Evolutionary conservation across 2,113 vertebrate genomes (phyloP), one percentile per base, ranked within the genome.

Genomic region (Rhizomys pruinosus): DNA sequence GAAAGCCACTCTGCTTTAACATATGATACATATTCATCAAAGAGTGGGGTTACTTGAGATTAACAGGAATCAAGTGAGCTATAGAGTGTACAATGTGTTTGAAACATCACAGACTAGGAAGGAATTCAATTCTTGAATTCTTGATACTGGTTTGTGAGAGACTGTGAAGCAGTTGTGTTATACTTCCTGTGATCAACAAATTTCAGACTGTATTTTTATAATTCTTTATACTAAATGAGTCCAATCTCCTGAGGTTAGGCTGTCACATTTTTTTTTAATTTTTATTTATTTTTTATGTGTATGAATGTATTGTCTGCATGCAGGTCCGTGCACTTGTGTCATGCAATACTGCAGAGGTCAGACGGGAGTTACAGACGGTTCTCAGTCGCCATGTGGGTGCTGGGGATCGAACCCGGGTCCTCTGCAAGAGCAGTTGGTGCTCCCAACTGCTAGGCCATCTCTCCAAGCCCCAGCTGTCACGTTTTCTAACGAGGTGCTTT

Each of bases 71-170:
- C 76, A 86, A 78, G 42, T 72, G 23, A 47, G 20, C 39, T 78
- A 39, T 8, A 20, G 20, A 77, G 71, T 39, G 13, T 78, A 34
- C 5, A 77, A 29, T 80, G 39, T 64, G 44, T 90, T 7, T 84
- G 71, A 92, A 77, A 91, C 55, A 94, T 57, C 34, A 85, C 7
- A 86, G 27, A 84, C n/a, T n/a, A 86, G 74, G 34, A 97, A 84
- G n/a, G 39, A 90, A 68, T 94, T 94, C 69, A 86, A n/a, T n/a
- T n/a, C n/a, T n/a, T n/a, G n/a, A 42, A 79, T 55, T 95, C 90
- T 47, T 93, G 72, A 15, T 74, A 91, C 0, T n/a, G 71, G 84
- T 6, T 44, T 34, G 25, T 66, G 13, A 85, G 20, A 91, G 6
- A 57, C 84, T 78, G 8, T 66, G 47, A 77, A 76, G 72, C 42